Evolutionary conservation across 2,797 vertebrate species (phyloP), one percentile per base, ranked within the genome.

Genomic region (Bradypodion pumilum): DNA sequence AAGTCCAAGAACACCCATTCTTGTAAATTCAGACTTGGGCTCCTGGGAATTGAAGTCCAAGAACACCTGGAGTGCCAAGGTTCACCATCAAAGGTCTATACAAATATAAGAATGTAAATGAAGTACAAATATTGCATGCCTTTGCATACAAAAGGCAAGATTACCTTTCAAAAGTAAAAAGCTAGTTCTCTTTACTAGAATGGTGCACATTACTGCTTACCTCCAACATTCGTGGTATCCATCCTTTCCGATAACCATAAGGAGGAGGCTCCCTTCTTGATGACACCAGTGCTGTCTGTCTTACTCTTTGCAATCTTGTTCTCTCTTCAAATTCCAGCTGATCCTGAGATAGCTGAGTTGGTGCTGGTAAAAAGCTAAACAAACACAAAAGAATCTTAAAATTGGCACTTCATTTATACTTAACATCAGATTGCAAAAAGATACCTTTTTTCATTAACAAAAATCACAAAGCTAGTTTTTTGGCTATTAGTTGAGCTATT

Each of bases 261-360:
- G 97, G 96, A 42, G 98, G 97, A 27, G 98, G 98, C 74, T 99
- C 98, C 94, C 96, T 96, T 56, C 97, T 96, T 42, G 98, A 98
- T 0, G 98, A 96, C 3, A 99, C 97, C 88, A 99, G 86, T 0
- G 98, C 98, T 21, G 97, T 97, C 89, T 99, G 98, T 74, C 96
- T 97, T 12, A 97, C 97, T 89, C 97, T 96, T 91, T 98, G 98
- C 29, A 97, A 96, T 89, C 97, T 95, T 63, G 96, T 90, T 85
- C 94, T 96, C 92, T 99, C 98, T 91, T 99, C 99, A 40, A 98
- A 96, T 91, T 99, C 98, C 74, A 99, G 95, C 94, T 99, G 98
- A 95, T 99, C 98, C 93, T 99, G 98, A 60, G 99, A 99, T 80
- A 99, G 95, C 95, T 99, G 99, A 40, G 97, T 99, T 70, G 98